Conservation (phyloP, 1,140 invertebrate species). For the Samia ricini region DNA sequence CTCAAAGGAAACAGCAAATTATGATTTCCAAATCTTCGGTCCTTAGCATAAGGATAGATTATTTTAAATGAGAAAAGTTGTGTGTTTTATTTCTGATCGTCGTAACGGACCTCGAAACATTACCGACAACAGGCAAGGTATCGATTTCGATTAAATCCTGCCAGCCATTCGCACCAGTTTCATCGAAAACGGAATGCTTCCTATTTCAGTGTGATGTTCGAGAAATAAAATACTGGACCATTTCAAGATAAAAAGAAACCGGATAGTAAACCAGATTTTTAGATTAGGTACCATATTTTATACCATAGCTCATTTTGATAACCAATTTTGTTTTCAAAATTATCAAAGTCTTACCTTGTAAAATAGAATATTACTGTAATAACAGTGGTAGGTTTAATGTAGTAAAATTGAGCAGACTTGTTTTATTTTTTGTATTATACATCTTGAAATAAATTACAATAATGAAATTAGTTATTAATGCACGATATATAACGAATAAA, state of each 20-base stretch:
- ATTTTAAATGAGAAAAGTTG: conserved; percentile 59
- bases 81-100: conserved; percentile 41
- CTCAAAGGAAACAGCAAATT: neutral
- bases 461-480: too few species aligned
- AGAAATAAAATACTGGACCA: conserved; percentile 4
- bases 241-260: conserved; percentile 1
- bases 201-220: conserved; percentile 10
- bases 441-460: too few species aligned
- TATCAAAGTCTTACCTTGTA: too few species aligned
- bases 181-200: conserved; percentile 18
- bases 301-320: too few species aligned
- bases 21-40: neutral
- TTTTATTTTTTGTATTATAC: too few species aligned
- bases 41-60: conserved; percentile 51
- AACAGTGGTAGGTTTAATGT: too few species aligned
- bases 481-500: too few species aligned
- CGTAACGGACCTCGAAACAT: conserved; percentile 23
- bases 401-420: too few species aligned
- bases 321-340: too few species aligned
- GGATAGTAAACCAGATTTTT: neutral
- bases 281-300: too few species aligned
- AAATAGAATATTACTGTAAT: too few species aligned
- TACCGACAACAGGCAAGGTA: conserved; percentile 22
- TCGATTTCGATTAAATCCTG: conserved; percentile 33
- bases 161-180: conserved; percentile 15